A percentile compares a stretch with the other conserved stretches of the same genome.
Evolutionary conservation across 2,797 vertebrate species (phyloP).

Genomic region (Schizopygopsis malacanthus): DNA sequence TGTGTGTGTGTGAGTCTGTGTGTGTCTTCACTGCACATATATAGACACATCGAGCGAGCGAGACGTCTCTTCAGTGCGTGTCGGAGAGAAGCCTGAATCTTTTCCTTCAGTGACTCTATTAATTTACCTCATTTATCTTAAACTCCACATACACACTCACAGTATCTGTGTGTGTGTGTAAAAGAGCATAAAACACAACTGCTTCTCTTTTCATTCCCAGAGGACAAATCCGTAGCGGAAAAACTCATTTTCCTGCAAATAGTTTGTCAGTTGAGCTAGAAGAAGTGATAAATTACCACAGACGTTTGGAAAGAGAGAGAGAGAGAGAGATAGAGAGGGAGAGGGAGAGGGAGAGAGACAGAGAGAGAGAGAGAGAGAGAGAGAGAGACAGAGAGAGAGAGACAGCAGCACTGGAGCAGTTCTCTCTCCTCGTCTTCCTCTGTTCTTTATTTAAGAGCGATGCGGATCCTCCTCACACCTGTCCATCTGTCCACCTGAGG

Average conservation of each 20-base stretch:
- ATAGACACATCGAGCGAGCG: slow-evolving; percentile 38
- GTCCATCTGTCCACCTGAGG: slow-evolving; percentile 10
- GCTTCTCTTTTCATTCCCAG: slow-evolving; percentile 88
- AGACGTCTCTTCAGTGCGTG: slow-evolving; percentile 72
- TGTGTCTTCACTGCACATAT: slow-evolving; percentile 1
- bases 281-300: slow-evolving; percentile 94
- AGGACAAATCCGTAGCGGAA: slow-evolving; percentile 91
- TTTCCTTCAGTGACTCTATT: slow-evolving; percentile 92
- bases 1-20: slow-evolving; percentile 2
- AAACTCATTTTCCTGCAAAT: slow-evolving; percentile 97
- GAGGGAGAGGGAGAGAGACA: slow-evolving; percentile 69
- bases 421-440: slow-evolving; percentile 58
- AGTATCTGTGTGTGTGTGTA: slow-evolving; percentile 60
- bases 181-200: slow-evolving; percentile 82
- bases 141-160: slow-evolving; percentile 76
- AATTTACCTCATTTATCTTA: slow-evolving; percentile 98
- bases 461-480: slow-evolving; percentile 22
- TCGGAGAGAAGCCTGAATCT: slow-evolving; percentile 83
- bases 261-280: slow-evolving; percentile 95
- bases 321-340: slow-evolving; percentile 72
- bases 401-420: slow-evolving; percentile 68
- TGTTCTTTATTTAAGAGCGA: slow-evolving; percentile 49
- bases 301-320: slow-evolving; percentile 77
- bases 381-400: slow-evolving; percentile 68
- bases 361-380: slow-evolving; percentile 74